Percentiles rank a stretch among this genome's conserved stretches.
These are phyloP conservation scores for Aphelocoma californica DNA, from an alignment of 2,797 vertebrate species.

Conservation along the genomic window DNA sequence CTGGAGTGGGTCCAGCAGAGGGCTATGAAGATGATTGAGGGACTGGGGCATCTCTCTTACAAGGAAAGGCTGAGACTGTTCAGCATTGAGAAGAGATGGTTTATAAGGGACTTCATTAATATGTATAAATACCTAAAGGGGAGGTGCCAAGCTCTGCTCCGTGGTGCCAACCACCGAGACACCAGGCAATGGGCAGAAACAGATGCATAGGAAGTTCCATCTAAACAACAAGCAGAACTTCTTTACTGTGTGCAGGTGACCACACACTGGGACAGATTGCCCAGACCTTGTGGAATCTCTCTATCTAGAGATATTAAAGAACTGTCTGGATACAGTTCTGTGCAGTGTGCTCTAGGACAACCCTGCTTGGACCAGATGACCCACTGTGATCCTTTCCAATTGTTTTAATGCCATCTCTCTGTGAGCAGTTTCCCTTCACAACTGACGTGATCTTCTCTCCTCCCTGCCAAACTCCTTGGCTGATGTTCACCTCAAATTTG, in stretches of 20 bases:
- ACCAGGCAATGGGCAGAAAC: background rate
- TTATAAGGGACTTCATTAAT: background rate
- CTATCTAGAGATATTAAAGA: background rate
- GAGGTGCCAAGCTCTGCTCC: background rate
- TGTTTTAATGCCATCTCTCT: background rate
- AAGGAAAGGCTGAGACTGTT: background rate
- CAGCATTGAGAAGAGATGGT: background rate
- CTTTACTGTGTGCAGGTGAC: background rate
- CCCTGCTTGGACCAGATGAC: background rate
- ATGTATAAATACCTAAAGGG: background rate
- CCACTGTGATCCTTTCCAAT: background rate
- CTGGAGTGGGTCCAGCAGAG: background rate
- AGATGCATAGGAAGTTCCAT: background rate
- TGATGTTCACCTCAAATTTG: fast-evolving
- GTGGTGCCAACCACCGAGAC: no score
- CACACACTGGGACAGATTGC: background rate
- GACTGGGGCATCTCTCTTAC: background rate
- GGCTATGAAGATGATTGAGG: background rate
- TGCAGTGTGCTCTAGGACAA: background rate
- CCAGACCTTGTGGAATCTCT: background rate
- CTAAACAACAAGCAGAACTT: background rate
- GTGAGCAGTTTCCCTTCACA: no score
- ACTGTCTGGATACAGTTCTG: background rate
- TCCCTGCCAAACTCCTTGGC: no score
- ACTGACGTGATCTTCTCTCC: fast-evolving